A percentile compares a stretch with the other conserved stretches of the same genome.
Evolutionary conservation across 2,797 vertebrate genomes (phyloP).

Genomic region (Gymnoscopelus braueri): DNA sequence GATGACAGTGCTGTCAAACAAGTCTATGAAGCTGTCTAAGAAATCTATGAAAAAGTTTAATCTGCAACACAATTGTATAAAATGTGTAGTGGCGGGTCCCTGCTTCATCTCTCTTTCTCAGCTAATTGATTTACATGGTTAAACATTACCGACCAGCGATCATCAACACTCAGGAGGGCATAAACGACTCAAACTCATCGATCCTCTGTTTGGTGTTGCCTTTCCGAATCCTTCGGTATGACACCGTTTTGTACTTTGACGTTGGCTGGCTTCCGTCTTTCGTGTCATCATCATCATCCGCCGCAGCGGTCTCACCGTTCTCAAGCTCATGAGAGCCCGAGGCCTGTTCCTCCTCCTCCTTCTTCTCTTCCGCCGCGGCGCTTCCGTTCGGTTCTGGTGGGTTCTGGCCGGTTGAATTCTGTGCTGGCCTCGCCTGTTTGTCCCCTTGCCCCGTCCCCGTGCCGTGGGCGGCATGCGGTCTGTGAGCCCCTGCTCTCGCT

Average conservation of each 20-base stretch:
- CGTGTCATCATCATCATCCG: conserved; percentile 63
- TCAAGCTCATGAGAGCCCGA: conserved; percentile 55
- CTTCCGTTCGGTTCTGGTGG: conserved; percentile 2
- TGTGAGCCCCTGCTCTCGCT: conserved; percentile 67
- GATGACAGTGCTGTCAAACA: too few relatives aligned
- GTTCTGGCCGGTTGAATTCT: background rate
- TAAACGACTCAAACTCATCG: conserved; percentile 94
- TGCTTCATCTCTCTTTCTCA: too few relatives aligned
- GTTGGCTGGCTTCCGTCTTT: conserved; percentile 74
- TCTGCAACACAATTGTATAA: too few relatives aligned
- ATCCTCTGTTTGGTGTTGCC: conserved; percentile 94
- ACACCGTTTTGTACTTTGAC: conserved; percentile 90
- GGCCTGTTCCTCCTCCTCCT: conserved; percentile 37
- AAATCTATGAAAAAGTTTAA: too few relatives aligned
- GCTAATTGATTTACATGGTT: too few relatives aligned
- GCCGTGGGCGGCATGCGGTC: conserved; percentile 70
- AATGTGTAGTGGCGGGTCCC: too few relatives aligned
- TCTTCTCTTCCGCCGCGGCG: conserved; percentile 54
- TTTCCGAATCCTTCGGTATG: conserved; percentile 90
- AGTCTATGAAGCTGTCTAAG: too few relatives aligned
- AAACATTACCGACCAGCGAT: too few relatives aligned
- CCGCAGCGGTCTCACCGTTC: background rate
- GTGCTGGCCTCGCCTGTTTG: background rate
- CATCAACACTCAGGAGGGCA: conserved; percentile 62
- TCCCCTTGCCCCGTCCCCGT: conserved; percentile 24